Evolutionary conservation across 2,113 vertebrate species (phyloP), one percentile per base, ranked within the genome.

Genomic region (Benitochromis conjunctus): DNA sequence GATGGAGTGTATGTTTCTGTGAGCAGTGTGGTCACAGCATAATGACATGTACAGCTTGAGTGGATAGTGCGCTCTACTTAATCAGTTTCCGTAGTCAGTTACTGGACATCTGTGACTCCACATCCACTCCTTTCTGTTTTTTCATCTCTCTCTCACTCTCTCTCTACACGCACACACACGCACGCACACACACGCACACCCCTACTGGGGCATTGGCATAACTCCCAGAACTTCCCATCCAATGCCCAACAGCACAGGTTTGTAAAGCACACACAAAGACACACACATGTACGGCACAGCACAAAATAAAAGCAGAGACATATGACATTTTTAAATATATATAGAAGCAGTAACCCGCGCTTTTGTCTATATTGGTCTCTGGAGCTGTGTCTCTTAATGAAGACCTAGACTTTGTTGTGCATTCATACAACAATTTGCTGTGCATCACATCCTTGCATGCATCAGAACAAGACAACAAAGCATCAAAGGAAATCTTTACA

Each of bases 81-180:
- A 86, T 74, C 83, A 82, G 14, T 81, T 83, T 89, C 83, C 57
- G 11, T 16, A 81, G 83, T 82, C 84, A 19, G 43, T 88, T 78
- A 83, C 58, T 69, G 82, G 83, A 90, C 92, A 93, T 93, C 86
- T 94, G 84, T 84, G 89, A 86, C 83, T 88, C 86, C 62, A 80
- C 13, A 86, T 66, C 81, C 85, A 85, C 60, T 38, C 38, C 34
- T 13, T 38, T 64, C 34, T 64, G 60, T 34, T 2, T 64, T 64
- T 13, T 64, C 60, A 64, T 36, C 18, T 34, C 34, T 34, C 31
- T 34, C 34, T 0, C 58, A 0, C 5, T n/a, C 60, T 64, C 60
- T 64, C 36, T 36, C 8, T 9, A 77, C 79, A 56, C 19, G 43
- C 64, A 43, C 19, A 64, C 36, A 41, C 7, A 64, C 2, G 16